Evolutionary conservation across 2,113 vertebrate species (phyloP), one percentile per base, ranked within the genome.

Genomic region (Platanista minor): DNA sequence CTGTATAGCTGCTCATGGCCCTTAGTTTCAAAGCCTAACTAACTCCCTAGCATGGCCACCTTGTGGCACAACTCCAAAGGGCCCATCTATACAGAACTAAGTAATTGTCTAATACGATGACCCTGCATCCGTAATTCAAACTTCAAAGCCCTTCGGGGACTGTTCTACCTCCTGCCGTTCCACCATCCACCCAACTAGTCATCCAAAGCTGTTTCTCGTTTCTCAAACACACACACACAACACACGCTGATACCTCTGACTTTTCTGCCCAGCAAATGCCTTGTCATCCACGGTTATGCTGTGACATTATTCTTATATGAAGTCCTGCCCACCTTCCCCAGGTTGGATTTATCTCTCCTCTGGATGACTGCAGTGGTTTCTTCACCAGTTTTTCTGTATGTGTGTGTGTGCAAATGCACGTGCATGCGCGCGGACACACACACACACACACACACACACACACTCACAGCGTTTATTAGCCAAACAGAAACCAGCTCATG

Each of bases 161-260:
- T 72, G 29, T 61, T 43, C 31, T 52, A 69, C n/a, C 31, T 87
- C 57, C 8, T 84, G 43, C 43, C 15, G 62, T 62, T 62, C 21
- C 4, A 33, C 33, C 43, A 87, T n/a, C 17, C 14, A 90, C 15
- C 36, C 71, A 85, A 74, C 13, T 41, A 94, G 52, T 64, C 49
- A 96, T 46, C n/a, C 74, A 77, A 91, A 85, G 62, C 49, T 77
- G 86, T 75, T 95, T 95, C 46, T 82, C 43, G 33, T 77, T 94
- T 14, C 62, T 82, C 46, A 87, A 36, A 94, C n/a, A 88, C 12
- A 78, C 5, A 77, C 27, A 18, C 72, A 77, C 43, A 5, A 49
- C 29, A 49, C 54, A 71, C 5, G 5, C 83, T 27, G 36, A 87
- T n/a, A 82, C 15, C 62, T 66, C 23, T 14, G 21, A 82, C 18